Evolutionary conservation across 1,140 invertebrate species (phyloP).

Genomic region (Caenorhabditis brenneri): DNA sequence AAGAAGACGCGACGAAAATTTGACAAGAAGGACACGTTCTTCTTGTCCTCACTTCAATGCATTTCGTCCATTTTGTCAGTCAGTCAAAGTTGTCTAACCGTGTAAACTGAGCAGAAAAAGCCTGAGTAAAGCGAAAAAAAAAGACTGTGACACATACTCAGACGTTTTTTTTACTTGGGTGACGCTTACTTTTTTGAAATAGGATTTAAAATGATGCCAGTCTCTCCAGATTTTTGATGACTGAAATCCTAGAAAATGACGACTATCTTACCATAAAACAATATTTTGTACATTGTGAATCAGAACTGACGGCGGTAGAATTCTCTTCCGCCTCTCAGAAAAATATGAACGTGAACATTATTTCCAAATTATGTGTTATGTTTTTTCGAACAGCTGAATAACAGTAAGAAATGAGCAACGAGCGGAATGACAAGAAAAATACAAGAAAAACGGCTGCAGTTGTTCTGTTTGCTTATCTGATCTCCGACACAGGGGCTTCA

Average conservation of each 20-base stretch:
- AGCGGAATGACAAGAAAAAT: neutral
- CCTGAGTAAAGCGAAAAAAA: neutral
- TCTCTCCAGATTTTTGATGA: too few relatives aligned
- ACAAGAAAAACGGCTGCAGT: neutral
- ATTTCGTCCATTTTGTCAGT: neutral
- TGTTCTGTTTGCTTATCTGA: neutral
- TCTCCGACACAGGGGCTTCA: too few relatives aligned
- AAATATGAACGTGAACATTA: too few relatives aligned
- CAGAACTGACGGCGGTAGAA: too few relatives aligned
- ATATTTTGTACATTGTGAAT: too few relatives aligned
- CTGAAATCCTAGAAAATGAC: too few relatives aligned
- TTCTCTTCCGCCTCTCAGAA: too few relatives aligned
- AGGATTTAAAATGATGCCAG: too few relatives aligned
- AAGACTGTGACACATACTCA: neutral
- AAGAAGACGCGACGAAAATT: neutral
- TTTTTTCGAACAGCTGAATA: neutral
- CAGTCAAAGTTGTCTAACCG: neutral
- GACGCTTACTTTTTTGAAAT: neutral
- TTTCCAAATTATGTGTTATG: neutral
- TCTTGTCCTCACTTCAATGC: neutral
- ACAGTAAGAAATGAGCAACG: neutral
- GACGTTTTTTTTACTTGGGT: neutral
- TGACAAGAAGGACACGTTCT: constrained; percentile 32
- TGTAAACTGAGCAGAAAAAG: neutral
- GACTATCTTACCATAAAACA: too few relatives aligned